These are phyloP conservation scores for Charaxes varanes DNA, from an alignment of 1,140 invertebrate genomes.

Conservation along the genomic window DNA sequence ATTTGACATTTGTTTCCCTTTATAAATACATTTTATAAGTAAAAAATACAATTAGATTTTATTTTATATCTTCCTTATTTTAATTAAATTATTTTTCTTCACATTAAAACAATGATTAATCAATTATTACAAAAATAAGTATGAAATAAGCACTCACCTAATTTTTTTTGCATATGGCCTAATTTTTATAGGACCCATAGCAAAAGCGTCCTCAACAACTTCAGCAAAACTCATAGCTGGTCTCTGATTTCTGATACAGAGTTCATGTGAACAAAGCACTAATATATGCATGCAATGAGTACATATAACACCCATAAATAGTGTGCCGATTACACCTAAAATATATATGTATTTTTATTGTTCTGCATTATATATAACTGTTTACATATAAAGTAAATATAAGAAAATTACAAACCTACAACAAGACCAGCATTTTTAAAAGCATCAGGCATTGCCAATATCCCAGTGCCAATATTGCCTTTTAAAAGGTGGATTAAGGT, in stretches of 20 bases:
- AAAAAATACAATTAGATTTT: no score
- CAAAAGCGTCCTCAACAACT: slow-evolving; percentile 82
- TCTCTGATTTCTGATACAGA: slow-evolving; percentile 78
- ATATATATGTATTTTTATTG: slow-evolving; percentile 1
- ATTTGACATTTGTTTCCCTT: no score
- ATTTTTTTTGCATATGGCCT: slow-evolving; percentile 78
- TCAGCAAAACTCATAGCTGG: slow-evolving; percentile 83
- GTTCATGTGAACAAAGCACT: slow-evolving; percentile 82
- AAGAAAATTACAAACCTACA: slow-evolving; percentile 72
- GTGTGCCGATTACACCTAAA: slow-evolving; percentile 78
- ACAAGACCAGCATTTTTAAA: slow-evolving; percentile 87
- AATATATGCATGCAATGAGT: slow-evolving; percentile 93
- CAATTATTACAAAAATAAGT: no score
- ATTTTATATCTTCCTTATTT: no score
- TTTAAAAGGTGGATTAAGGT: slow-evolving; percentile 88
- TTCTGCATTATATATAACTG: neutral
- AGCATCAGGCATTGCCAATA: slow-evolving; percentile 89
- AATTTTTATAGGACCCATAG: slow-evolving; percentile 79
- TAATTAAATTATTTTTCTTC: no score
- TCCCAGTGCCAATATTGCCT: slow-evolving; percentile 90
- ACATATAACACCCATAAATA: slow-evolving; percentile 85
- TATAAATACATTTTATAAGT: no score
- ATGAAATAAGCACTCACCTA: slow-evolving; percentile 71
- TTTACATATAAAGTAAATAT: slow-evolving; percentile 5
- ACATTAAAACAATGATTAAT: no score